These are phyloP conservation scores for Eutolmus rufibarbis DNA, from an alignment of 2,888 invertebrate species.

Conservation along the genomic window DNA sequence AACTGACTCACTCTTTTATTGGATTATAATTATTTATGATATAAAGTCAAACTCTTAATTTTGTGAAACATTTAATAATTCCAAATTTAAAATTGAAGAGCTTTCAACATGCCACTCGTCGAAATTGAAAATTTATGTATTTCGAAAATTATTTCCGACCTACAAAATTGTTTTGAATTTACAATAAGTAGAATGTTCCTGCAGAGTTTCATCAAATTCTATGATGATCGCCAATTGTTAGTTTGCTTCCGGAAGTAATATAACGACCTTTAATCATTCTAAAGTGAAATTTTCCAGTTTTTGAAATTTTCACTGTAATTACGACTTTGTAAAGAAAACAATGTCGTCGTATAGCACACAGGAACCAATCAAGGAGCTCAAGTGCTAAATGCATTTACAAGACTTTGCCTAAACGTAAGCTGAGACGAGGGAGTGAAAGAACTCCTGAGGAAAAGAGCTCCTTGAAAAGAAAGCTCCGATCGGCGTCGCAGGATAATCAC, in stretches of 20 bases:
- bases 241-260: neutral
- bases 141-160: too few species aligned
- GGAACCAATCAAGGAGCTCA: neutral
- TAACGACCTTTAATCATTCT: neutral
- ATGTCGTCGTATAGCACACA: neutral
- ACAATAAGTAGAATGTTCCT: too few species aligned
- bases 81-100: too few species aligned
- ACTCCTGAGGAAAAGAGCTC: neutral
- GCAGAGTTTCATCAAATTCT: neutral
- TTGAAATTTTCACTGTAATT: neutral
- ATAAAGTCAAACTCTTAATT: too few species aligned
- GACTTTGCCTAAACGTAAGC: neutral
- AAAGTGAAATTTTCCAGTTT: neutral
- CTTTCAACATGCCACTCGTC: too few species aligned
- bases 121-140: too few species aligned
- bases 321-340: neutral
- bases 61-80: too few species aligned
- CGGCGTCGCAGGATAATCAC: neutral
- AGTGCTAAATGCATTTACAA: neutral
- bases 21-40: too few species aligned
- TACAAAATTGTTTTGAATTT: too few species aligned
- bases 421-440: neutral
- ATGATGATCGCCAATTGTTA: neutral
- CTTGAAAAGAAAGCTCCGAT: neutral
- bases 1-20: too few species aligned